A percentile compares a stretch with the other conserved stretches of the same genome.
Evolutionary conservation across 2,113 vertebrate genomes (phyloP).

Genomic region (Microcebus jonahi): DNA sequence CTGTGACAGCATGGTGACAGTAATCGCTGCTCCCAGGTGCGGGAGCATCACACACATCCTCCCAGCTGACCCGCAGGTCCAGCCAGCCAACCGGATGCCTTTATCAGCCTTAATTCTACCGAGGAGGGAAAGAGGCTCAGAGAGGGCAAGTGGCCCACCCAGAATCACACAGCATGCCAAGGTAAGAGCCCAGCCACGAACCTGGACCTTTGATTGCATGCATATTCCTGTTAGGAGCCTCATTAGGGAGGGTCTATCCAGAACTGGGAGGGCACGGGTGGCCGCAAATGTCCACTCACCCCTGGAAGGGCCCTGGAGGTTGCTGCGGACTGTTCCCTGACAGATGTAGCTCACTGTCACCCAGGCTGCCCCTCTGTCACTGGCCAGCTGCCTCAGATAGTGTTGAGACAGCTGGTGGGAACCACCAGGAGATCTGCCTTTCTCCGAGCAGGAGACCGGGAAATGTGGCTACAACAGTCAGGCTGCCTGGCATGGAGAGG

Average conservation of each 20-base stretch:
- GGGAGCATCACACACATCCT: background rate
- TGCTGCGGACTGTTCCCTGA: background rate
- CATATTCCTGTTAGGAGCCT: background rate
- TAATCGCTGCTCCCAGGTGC: fast-evolving
- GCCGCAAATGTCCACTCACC: background rate
- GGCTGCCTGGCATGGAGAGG: background rate
- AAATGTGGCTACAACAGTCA: background rate
- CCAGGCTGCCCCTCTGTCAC: background rate
- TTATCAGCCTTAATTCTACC: background rate
- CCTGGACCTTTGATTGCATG: background rate
- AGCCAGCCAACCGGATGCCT: background rate
- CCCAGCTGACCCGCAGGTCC: no score
- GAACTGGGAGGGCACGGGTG: background rate
- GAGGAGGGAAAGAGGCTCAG: background rate
- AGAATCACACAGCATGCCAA: background rate
- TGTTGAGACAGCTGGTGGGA: background rate
- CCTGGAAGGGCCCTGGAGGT: background rate
- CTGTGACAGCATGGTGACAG: fast-evolving
- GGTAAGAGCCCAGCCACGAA: background rate
- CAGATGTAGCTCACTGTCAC: background rate
- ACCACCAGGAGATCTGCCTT: background rate
- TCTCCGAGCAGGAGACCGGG: background rate
- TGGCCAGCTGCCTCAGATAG: background rate
- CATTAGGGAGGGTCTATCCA: background rate
- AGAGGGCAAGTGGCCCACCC: background rate